phyloP scores from a whole-genome alignment of 1,140 invertebrate species.

The Asobara japonica region DNA sequence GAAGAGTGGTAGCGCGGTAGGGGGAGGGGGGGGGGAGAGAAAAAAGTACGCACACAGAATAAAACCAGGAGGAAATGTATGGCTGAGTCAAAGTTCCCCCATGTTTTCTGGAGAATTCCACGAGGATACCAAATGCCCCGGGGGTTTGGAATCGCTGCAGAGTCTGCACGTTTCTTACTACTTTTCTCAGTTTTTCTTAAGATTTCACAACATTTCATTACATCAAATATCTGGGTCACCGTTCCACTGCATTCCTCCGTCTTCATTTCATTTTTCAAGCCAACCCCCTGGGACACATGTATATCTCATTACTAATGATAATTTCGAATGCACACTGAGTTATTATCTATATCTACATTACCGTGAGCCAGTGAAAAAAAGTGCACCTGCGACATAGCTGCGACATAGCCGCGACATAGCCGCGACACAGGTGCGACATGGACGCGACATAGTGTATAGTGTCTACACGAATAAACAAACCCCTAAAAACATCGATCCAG shows the following conservation, averaged over 20 bases:
- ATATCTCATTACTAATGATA: no score
- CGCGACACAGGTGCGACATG: no score
- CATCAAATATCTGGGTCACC: slow-evolving; percentile 24
- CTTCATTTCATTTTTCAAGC: no score
- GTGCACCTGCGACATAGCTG: no score
- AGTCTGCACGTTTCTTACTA: slow-evolving; percentile 12
- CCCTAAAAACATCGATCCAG: background rate
- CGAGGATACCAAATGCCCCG: slow-evolving; percentile 9
- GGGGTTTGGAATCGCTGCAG: slow-evolving; percentile 6
- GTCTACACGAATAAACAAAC: background rate
- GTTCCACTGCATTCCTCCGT: slow-evolving; percentile 1
- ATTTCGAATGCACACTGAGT: no score
- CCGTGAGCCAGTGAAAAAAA: no score
- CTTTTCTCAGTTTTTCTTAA: slow-evolving; percentile 14
- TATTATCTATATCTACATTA: no score
- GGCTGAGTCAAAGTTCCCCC: slow-evolving; percentile 14
- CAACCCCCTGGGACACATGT: no score
- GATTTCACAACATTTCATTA: slow-evolving; percentile 20
- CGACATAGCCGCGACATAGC: no score
- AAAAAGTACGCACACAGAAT: slow-evolving; percentile 6
- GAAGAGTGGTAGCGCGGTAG: background rate
- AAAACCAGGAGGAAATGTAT: slow-evolving; percentile 1
- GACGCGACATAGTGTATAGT: no score
- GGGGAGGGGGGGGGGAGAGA: background rate
- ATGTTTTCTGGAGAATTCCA: slow-evolving; percentile 8